Evolutionary conservation across 30 jellyfish, hydroid and myxozoan species (phyloP).

Genomic region (Turritopsis rubra): DNA sequence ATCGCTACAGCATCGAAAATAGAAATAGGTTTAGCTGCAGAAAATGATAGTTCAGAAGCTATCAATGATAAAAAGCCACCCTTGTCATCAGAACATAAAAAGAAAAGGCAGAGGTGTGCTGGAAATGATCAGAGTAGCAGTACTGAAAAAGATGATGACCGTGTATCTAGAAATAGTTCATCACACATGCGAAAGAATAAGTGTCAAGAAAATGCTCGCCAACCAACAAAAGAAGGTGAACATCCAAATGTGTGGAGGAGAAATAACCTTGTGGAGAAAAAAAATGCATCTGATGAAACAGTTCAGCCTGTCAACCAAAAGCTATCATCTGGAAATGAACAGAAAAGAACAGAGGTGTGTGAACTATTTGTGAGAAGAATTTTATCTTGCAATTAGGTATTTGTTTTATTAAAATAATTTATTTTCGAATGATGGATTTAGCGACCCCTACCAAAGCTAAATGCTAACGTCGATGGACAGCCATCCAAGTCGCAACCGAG

Average conservation of each 20-base stretch:
- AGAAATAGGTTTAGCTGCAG: conserved; percentile 47
- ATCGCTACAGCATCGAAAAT: conserved; percentile 79
- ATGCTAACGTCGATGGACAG: background rate
- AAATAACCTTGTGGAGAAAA: background rate
- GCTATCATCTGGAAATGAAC: background rate
- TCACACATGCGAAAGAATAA: background rate
- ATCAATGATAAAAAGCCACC: conserved; percentile 3
- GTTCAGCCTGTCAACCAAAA: background rate
- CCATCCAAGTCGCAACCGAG: background rate
- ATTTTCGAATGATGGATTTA: background rate
- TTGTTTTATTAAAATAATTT: background rate
- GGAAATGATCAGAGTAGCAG: conserved; percentile 2
- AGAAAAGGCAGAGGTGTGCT: background rate
- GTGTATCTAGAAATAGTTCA: conserved; percentile 5
- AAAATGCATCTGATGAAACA: background rate
- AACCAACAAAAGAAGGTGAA: background rate
- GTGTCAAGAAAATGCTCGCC: background rate
- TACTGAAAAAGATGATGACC: conserved; percentile 20
- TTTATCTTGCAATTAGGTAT: background rate
- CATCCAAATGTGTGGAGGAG: background rate
- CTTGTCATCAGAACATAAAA: background rate
- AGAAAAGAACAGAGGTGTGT: background rate
- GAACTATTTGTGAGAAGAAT: no score
- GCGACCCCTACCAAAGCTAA: background rate
- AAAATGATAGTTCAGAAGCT: conserved; percentile 23